Evolutionary conservation across 2,797 vertebrate genomes (phyloP).

Genomic region (Remorina albescens): DNA sequence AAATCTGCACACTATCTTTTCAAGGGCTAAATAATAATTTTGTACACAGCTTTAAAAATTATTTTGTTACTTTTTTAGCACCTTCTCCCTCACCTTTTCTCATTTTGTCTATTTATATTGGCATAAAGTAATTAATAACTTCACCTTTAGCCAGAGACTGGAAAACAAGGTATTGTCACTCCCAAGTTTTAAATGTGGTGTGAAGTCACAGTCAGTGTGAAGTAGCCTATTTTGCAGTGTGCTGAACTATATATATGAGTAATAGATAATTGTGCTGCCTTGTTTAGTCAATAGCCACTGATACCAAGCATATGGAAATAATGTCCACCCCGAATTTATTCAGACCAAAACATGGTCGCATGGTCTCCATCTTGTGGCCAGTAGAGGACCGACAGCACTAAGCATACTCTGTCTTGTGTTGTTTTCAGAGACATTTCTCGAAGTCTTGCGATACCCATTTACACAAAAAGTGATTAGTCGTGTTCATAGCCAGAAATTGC

Average conservation of each 20-base stretch:
- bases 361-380: slow-evolving; percentile 57
- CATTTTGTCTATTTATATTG: slow-evolving; percentile 14
- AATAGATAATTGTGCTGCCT: not conserved
- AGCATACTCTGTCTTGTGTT: not conserved
- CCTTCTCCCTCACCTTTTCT: slow-evolving; percentile 17
- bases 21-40: slow-evolving; percentile 43
- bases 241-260: not conserved
- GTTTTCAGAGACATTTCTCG: not conserved
- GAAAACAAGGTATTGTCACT: not conserved
- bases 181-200: not conserved
- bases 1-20: slow-evolving; percentile 43
- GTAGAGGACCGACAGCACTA: not conserved
- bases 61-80: slow-evolving; percentile 33
- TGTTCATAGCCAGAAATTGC: accelerated
- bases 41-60: slow-evolving; percentile 46
- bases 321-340: not conserved
- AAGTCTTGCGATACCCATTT: not conserved
- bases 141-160: slow-evolving; percentile 1
- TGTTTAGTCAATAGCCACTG: not conserved
- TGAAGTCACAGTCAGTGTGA: slow-evolving; percentile 3
- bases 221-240: not conserved
- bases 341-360: no score
- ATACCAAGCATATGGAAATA: not conserved
- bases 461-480: accelerated
- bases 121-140: slow-evolving; percentile 12